Evolutionary conservation across 1,140 invertebrate species (phyloP).

Genomic region (Papilio dardanus): DNA sequence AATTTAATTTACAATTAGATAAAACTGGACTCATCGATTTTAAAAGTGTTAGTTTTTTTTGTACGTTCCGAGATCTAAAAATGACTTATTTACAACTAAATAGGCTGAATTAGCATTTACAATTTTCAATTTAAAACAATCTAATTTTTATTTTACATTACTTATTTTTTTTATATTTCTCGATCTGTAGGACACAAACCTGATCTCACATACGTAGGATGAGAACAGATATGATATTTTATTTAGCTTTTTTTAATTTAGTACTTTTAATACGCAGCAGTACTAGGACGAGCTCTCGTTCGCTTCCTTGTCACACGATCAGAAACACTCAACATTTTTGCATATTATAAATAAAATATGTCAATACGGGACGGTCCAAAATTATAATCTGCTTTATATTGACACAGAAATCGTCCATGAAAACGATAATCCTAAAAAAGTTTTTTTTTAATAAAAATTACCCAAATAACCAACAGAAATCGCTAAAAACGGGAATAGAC

Average conservation of each 20-base stretch:
- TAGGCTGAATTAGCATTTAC: conserved; percentile 18
- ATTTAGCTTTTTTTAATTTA: not conserved
- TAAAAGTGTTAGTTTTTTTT: not conserved
- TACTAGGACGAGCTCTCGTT: conserved; percentile 40
- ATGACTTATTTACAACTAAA: conserved; percentile 20
- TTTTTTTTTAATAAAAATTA: not conserved
- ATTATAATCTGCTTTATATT: conserved; percentile 41
- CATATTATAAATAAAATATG: conserved; percentile 20
- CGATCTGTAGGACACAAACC: not conserved
- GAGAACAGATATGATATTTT: not conserved
- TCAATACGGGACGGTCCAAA: conserved; percentile 50
- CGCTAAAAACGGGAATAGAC: no score
- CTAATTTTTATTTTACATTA: conserved; percentile 2
- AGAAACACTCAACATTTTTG: conserved; percentile 26
- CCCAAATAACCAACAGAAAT: no score
- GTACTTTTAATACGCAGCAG: not conserved
- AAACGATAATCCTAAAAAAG: not conserved
- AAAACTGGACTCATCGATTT: conserved; percentile 4
- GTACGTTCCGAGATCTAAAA: not conserved
- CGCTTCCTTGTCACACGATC: conserved; percentile 47
- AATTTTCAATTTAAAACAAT: conserved; percentile 32
- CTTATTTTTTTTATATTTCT: not conserved
- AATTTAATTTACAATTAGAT: not conserved
- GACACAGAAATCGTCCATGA: conserved; percentile 50
- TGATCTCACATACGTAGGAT: not conserved